Conservation (phyloP, 2,888 invertebrate genomes). For the Thereva nobilitata region DNA sequence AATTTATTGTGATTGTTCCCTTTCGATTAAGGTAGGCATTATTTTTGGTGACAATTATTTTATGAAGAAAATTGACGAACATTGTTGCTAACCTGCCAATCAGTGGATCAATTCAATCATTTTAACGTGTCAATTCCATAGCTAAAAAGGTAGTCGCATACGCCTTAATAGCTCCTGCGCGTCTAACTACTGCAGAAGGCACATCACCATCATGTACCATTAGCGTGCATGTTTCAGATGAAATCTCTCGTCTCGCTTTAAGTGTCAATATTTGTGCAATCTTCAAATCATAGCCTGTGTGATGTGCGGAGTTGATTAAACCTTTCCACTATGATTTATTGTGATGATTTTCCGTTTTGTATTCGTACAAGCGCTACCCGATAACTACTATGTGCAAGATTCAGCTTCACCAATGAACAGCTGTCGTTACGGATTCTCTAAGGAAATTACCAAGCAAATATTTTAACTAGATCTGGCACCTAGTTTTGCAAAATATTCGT, state of each 20-base stretch:
- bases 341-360: slow-evolving; percentile 28
- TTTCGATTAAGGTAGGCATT: not conserved
- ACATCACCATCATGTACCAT: slow-evolving; percentile 15
- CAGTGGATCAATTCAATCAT: not conserved
- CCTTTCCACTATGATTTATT: slow-evolving; percentile 28
- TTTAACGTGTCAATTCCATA: slow-evolving; percentile 20
- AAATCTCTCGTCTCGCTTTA: slow-evolving; percentile 7
- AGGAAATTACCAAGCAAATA: slow-evolving; percentile 19
- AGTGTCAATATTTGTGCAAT: slow-evolving; percentile 35
- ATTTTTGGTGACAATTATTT: too few relatives aligned
- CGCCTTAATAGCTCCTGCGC: slow-evolving; percentile 7
- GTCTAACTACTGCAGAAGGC: slow-evolving; percentile 9
- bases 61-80: too few relatives aligned
- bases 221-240: slow-evolving; percentile 23
- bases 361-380: slow-evolving; percentile 9
- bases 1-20: slow-evolving; percentile 9
- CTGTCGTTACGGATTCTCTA: slow-evolving; percentile 30
- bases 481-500: slow-evolving; percentile 16
- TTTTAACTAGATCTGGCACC: not conserved
- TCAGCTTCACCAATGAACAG: slow-evolving; percentile 16
- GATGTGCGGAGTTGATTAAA: slow-evolving; percentile 19
- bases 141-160: not conserved
- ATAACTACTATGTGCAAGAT: too few relatives aligned
- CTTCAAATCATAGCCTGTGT: slow-evolving; percentile 27
- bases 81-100: too few relatives aligned